Evolutionary conservation across 2,888 invertebrate species (phyloP).

Genomic region (Ypsolopha sequella): DNA sequence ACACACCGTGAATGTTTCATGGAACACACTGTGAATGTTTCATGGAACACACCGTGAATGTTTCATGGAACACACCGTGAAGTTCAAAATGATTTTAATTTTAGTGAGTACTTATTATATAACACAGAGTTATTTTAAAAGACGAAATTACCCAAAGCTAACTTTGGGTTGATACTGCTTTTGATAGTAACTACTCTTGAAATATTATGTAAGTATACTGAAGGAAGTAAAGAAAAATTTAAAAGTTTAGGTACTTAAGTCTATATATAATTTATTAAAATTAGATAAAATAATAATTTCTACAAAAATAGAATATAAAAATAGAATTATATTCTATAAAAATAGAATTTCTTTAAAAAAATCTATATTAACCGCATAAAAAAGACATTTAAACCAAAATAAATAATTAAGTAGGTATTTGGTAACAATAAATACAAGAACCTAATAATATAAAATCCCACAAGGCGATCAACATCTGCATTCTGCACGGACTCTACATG

Average conservation of each 20-base stretch:
- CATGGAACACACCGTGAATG: too few species aligned
- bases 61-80: background rate
- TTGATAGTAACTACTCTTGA: too few species aligned
- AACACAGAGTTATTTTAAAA: background rate
- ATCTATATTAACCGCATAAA: too few species aligned
- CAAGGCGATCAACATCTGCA: conserved; percentile 5
- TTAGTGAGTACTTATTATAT: background rate
- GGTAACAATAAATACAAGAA: conserved; percentile 48
- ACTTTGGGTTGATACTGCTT: too few species aligned
- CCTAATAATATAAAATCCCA: conserved; percentile 4
- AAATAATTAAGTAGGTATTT: conserved; percentile 30
- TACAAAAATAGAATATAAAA: too few species aligned
- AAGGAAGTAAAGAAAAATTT: background rate
- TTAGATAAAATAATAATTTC: background rate
- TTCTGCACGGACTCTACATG: background rate
- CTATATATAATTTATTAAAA: background rate
- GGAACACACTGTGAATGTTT: too few species aligned
- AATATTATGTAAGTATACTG: background rate
- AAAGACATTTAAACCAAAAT: conserved; percentile 1
- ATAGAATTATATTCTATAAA: too few species aligned
- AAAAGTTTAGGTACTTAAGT: conserved; percentile 11
- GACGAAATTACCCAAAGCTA: background rate
- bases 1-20: too few species aligned
- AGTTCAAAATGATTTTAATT: background rate
- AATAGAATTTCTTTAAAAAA: too few species aligned